phyloP scores from a whole-genome alignment of 2,113 vertebrate genomes.

The Tragelaphus strepsiceros region DNA sequence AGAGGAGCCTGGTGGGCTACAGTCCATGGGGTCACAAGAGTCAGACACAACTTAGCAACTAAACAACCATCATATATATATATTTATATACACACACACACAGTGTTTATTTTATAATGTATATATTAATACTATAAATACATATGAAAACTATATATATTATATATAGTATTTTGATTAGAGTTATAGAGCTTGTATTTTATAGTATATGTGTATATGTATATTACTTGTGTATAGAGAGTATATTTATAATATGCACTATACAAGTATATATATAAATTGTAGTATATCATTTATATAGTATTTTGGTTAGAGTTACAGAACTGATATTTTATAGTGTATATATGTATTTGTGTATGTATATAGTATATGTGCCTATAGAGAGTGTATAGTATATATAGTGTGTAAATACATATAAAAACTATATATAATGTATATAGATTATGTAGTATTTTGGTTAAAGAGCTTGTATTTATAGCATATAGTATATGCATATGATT shows the following conservation, averaged over 20 bases:
- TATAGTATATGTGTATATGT: not conserved
- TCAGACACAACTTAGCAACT: not conserved
- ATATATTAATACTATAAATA: not conserved
- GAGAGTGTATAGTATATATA: not conserved
- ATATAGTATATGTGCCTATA: not conserved
- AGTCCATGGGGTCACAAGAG: not conserved
- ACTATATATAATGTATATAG: not conserved
- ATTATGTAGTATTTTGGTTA: not conserved
- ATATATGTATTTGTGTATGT: not conserved
- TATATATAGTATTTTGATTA: not conserved
- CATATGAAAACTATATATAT: not conserved
- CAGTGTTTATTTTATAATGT: not conserved
- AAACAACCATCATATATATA: not conserved
- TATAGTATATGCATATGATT: not conserved
- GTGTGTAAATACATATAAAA: not conserved
- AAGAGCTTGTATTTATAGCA: not conserved
- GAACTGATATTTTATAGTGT: not conserved
- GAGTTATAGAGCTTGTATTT: not conserved
- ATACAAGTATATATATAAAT: not conserved
- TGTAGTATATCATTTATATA: not conserved
- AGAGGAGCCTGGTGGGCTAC: not conserved
- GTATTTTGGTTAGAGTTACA: not conserved
- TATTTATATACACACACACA: too few relatives aligned
- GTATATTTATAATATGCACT: not conserved
- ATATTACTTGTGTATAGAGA: not conserved